These are phyloP conservation scores for Pterocles gutturalis DNA, from an alignment of 2,113 vertebrate genomes.

Conservation along the genomic window DNA sequence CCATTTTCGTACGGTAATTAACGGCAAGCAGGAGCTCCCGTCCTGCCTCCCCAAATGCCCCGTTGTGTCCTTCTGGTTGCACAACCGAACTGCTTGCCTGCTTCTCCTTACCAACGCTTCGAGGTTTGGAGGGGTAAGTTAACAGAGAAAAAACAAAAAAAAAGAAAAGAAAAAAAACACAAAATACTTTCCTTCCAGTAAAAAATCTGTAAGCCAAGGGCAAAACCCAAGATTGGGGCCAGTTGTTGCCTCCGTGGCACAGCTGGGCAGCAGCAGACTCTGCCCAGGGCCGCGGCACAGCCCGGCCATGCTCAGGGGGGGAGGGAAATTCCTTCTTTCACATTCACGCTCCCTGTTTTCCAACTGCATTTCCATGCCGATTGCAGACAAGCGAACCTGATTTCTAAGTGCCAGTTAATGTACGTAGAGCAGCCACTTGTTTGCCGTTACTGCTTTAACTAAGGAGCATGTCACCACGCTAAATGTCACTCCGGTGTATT, in stretches of 20 bases:
- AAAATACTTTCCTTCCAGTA: neutral
- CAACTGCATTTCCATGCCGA: neutral
- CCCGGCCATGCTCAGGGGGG: neutral
- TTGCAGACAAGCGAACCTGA: neutral
- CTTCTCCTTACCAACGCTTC: neutral
- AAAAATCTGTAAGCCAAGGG: neutral
- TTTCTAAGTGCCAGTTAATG: neutral
- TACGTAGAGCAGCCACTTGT: neutral
- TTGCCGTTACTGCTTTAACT: neutral
- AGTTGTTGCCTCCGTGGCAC: neutral
- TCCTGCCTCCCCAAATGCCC: neutral
- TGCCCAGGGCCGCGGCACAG: neutral
- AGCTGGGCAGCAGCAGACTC: neutral
- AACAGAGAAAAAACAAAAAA: neutral
- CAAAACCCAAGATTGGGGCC: neutral
- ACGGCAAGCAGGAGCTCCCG: neutral
- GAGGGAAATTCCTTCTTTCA: neutral
- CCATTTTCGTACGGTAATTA: neutral
- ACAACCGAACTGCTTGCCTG: neutral
- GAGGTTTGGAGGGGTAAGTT: neutral
- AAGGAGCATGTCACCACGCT: neutral
- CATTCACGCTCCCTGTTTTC: neutral
- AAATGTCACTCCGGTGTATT: neutral
- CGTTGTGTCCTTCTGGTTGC: neutral
- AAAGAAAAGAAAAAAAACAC: fast-evolving